These are phyloP conservation scores for Leucophora obtusa DNA, from an alignment of 2,888 invertebrate genomes.

Conservation along the genomic window DNA sequence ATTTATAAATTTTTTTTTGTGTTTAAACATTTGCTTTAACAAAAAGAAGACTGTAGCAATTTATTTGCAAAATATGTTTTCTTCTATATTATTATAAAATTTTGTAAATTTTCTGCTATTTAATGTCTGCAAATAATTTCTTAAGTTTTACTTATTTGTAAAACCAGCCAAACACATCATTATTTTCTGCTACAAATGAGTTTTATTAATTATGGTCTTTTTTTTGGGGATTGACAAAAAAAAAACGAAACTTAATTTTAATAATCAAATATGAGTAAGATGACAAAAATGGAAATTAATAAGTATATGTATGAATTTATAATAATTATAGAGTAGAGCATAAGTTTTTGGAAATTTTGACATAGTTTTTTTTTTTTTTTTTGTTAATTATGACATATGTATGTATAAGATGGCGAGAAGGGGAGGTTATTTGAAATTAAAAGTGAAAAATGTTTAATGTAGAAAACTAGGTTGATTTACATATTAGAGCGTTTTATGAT, in stretches of 20 bases:
- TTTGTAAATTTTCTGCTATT: not conserved
- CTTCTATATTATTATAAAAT: not conserved
- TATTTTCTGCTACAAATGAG: not conserved
- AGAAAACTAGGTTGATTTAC: not conserved
- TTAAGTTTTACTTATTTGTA: too few relatives aligned
- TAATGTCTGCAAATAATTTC: too few relatives aligned
- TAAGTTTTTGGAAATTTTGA: not conserved
- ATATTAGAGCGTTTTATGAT: not conserved
- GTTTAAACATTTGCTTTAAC: constrained; percentile 1
- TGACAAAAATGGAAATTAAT: constrained; percentile 31
- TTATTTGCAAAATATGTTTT: constrained; percentile 6
- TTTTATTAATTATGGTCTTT: not conserved
- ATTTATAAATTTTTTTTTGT: too few relatives aligned
- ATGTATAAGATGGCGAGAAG: not conserved
- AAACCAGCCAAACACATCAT: constrained; percentile 1
- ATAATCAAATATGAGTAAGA: constrained; percentile 2
- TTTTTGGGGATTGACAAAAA: not conserved
- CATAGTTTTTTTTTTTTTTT: not conserved
- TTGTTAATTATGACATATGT: not conserved
- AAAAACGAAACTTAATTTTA: constrained; percentile 9
- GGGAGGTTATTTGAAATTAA: not conserved
- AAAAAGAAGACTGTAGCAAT: not conserved
- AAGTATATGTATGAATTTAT: constrained; percentile 3
- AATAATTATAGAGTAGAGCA: constrained; percentile 9
- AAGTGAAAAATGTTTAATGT: not conserved